Evolutionary conservation across 2,797 vertebrate species (phyloP), one percentile per base, ranked within the genome.

Genomic region (Carcharodon carcharias): DNA sequence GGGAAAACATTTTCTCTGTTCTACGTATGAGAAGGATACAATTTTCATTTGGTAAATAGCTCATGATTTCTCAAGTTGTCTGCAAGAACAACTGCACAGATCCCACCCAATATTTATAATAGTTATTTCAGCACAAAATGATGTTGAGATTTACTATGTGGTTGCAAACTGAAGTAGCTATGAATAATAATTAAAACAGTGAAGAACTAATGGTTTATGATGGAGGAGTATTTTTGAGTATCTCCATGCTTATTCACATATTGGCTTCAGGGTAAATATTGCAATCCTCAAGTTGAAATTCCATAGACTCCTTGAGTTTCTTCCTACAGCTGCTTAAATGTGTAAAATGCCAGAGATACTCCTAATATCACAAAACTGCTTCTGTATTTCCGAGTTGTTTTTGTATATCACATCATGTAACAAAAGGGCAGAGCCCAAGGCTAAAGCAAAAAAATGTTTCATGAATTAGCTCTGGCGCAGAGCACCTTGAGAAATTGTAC

Each of bases 341-440:
- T 65, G 61, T 61, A 45, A 93, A 65, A 93, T 65, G 18, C 61
- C n/a, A 45, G 91, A 40, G 7, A 40, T 93, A 40, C 61, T 65
- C 61, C 91, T 40, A 63, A 65, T 93, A 93, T 93, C 91, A 93
- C n/a, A 65, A 40, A 93, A 40, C 35, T 93, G 91, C n/a, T 40
- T 93, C 18, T 93, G 8, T 65, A 65, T 65, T 93, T 65, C 54
- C 35, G n/a, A 40, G 40, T 93, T 93, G 61, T 63, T 93, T 26
- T 93, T 93, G 91, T 65, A n/a, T 23, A 93, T 93, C 35, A 65
- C 61, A 45, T 8, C 91, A 67, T 65, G n/a, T 23, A 65, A 40
- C 35, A 93, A 93, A 93, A 93, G 91, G 61, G 58, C 91, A 93
- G 91, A 73, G 93, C 93, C 93, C 45, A 71, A 54, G 28, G 93